Base-by-base conservation (phyloP, 1,140 invertebrate species). In the Zaprionus davidi region DNA sequence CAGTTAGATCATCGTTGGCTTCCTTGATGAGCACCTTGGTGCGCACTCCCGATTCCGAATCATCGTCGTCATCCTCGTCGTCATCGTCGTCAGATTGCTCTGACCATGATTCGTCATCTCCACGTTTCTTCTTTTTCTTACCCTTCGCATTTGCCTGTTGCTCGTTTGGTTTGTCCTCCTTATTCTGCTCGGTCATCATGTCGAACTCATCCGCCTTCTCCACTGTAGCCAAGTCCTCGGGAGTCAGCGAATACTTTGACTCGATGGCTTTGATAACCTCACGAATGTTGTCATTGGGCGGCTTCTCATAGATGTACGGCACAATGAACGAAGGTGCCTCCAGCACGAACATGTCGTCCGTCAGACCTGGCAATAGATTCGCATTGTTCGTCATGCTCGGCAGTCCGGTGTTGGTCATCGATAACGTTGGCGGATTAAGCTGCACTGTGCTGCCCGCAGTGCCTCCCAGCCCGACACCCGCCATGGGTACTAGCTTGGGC, bases 321-420 rank as follows among this genome's bases (percentile, higher is more conserved):
- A 98, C 96, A 87, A 98, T 97, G 87, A 98, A 98, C 13, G 97
- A 98, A 4, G 97, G 97, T 24, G 97, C 97, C 93, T 98, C 97
- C 9, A 98, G 96, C 1, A 98, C 97, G 93, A 96, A 98, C 96
- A 97, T 97, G 81, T 97, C 97, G 91, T 98, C 97, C 5, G 97
- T 97, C 5, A 98, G 93, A 5, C 96, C 96, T 1, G 97, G 96
- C 71, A 97, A 92, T 60, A 97, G 95, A 55, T 94, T 94, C 31
- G 94, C 82, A 46, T 94, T 90, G 62, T 90, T 90, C 13, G 86
- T 86, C 85, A 90, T 90, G 73, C 85, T 90, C 28, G 85, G 85
- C 69, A 90, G 64, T 20, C 85, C 85, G 15, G 71, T 58, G 9
- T 53, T 59, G 5, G 79, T 83, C 5, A 88, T 53, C 2, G 85